Evolutionary conservation across 92 coral and sea anemone genomes (phyloP).

Genomic region (Galaxea fascicularis): DNA sequence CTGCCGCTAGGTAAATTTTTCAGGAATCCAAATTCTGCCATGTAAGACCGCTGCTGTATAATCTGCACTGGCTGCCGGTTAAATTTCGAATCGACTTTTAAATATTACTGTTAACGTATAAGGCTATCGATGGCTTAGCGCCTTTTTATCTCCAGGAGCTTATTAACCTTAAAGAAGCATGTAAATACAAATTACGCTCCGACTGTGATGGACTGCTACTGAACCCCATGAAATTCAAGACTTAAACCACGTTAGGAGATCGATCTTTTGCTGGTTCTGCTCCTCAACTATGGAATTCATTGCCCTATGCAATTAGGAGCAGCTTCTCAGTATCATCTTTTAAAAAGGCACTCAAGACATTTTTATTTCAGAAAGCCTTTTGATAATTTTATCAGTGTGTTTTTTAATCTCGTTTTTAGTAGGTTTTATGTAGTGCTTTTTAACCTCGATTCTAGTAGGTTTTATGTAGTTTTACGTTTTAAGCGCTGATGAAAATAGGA

Average conservation of each 20-base stretch:
- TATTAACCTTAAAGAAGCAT: conserved; percentile 11
- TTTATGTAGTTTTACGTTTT: too few species aligned
- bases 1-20: too few species aligned
- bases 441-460: background rate
- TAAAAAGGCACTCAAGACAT: background rate
- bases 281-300: conserved; percentile 6
- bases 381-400: background rate
- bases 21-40: background rate
- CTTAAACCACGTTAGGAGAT: conserved; percentile 1
- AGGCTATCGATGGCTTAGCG: conserved; percentile 28
- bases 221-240: conserved; percentile 6
- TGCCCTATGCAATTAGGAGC: background rate
- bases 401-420: background rate
- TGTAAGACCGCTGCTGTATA: conserved; percentile 19
- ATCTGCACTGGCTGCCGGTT: conserved; percentile 45
- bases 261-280: conserved; percentile 10
- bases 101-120: conserved; percentile 35
- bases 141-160: conserved; percentile 26
- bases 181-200: background rate
- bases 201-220: background rate
- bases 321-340: background rate
- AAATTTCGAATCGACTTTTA: conserved; percentile 34
- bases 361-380: conserved; percentile 17
- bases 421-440: background rate
- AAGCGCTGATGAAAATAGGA: too few species aligned